phyloP scores from a whole-genome alignment of 1,140 invertebrate genomes.

The Anastrepha obliqua region DNA sequence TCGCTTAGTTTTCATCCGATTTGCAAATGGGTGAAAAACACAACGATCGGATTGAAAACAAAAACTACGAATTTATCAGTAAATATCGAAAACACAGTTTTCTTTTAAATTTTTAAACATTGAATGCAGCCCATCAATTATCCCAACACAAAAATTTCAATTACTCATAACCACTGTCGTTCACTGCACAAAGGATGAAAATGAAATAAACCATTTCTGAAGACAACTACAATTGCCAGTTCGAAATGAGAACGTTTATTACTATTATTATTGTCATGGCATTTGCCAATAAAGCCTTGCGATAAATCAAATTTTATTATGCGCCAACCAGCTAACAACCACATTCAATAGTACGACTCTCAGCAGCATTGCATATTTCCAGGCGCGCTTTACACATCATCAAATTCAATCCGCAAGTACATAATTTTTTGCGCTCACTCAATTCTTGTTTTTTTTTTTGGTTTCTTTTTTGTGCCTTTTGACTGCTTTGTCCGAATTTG shows the following conservation, averaged over 20 bases:
- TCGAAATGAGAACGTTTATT: not conserved
- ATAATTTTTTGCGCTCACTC: not conserved
- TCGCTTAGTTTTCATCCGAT: too few relatives aligned
- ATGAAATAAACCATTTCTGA: too few relatives aligned
- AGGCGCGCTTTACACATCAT: conserved; percentile 7
- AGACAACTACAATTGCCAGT: too few relatives aligned
- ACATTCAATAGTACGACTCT: not conserved
- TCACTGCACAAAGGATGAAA: too few relatives aligned
- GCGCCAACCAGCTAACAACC: not conserved
- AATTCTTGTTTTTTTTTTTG: not conserved
- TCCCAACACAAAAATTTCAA: too few relatives aligned
- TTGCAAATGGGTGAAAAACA: too few relatives aligned
- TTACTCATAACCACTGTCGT: too few relatives aligned
- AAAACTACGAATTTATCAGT: too few relatives aligned
- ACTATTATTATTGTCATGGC: conserved; percentile 27
- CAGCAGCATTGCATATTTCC: not conserved
- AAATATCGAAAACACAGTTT: too few relatives aligned
- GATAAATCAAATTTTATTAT: conserved; percentile 38
- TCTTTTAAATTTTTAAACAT: too few relatives aligned
- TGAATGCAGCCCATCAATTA: too few relatives aligned
- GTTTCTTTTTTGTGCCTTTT: not conserved
- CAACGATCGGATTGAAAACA: too few relatives aligned
- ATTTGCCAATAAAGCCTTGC: conserved; percentile 20
- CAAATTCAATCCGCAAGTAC: not conserved
- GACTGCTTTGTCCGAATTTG: not conserved